These are phyloP conservation scores for Bostrychus sinensis DNA, from an alignment of 2,113 vertebrate genomes.

Conservation along the genomic window DNA sequence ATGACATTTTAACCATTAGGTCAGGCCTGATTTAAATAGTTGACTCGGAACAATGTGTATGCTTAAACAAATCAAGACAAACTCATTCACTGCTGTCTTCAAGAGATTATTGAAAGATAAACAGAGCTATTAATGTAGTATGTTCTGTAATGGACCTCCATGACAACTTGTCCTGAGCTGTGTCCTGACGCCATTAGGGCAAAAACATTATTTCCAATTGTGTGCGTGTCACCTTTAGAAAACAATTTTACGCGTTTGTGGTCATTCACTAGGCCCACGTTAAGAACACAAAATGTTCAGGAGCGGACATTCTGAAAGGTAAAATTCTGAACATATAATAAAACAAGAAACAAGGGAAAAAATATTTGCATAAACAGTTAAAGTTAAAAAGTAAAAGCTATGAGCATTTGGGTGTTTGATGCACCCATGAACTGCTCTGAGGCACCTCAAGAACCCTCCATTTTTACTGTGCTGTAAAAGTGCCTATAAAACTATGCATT, in stretches of 20 bases:
- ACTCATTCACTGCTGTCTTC: not conserved
- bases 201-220: not conserved
- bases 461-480: conserved; percentile 76
- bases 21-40: not conserved
- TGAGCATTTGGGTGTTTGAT: conserved; percentile 50
- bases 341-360: conserved; percentile 4
- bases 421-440: conserved; percentile 46
- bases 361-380: conserved; percentile 20
- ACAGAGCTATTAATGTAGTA: too few relatives aligned
- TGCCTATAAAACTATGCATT: conserved; percentile 68
- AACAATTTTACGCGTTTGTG: not conserved
- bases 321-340: too few relatives aligned
- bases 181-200: not conserved
- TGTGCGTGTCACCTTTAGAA: conserved; percentile 33
- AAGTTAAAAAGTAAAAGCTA: conserved; percentile 26
- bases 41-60: not conserved
- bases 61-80: too few relatives aligned
- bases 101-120: not conserved
- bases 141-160: too few relatives aligned
- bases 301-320: not conserved
- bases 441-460: conserved; percentile 52
- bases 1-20: too few relatives aligned
- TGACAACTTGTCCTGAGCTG: not conserved
- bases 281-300: not conserved
- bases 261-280: not conserved